These are phyloP conservation scores for Timema podura DNA, from an alignment of 2,888 invertebrate species.

Conservation along the genomic window DNA sequence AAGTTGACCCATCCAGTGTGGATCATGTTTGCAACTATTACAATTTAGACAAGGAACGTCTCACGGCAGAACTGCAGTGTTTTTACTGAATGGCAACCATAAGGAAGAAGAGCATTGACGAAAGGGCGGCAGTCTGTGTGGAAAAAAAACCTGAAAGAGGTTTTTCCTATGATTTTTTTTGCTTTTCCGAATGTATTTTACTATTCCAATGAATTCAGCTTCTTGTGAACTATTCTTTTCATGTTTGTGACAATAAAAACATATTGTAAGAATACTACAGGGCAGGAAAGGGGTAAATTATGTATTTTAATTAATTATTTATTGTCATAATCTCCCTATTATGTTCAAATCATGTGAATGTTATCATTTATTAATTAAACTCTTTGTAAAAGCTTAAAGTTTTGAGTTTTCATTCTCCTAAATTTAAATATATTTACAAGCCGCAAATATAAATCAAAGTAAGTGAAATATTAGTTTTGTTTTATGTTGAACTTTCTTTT, in stretches of 20 bases:
- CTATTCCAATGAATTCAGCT: neutral
- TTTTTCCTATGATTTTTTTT: neutral
- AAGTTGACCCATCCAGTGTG: slow-evolving; percentile 1
- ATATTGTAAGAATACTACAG: neutral
- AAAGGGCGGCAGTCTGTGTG: neutral
- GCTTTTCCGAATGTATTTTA: neutral
- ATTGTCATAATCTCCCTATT: too few relatives aligned
- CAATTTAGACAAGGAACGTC: slow-evolving; percentile 5
- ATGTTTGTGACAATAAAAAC: neutral
- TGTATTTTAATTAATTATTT: too few relatives aligned
- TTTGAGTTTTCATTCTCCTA: too few relatives aligned
- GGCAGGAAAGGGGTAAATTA: neutral
- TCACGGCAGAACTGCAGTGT: neutral
- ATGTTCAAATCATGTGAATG: too few relatives aligned
- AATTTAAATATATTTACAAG: too few relatives aligned
- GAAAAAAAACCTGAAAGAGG: neutral
- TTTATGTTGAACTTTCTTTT: too few relatives aligned
- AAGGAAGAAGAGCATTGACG: neutral
- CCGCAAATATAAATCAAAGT: too few relatives aligned
- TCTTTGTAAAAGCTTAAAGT: too few relatives aligned
- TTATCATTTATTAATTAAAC: too few relatives aligned
- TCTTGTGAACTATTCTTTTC: neutral
- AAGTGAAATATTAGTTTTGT: too few relatives aligned
- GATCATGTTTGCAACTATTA: neutral
- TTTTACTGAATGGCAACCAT: neutral